These are phyloP conservation scores for Laupala kohalensis DNA, from an alignment of 1,140 invertebrate species.

Conservation along the genomic window DNA sequence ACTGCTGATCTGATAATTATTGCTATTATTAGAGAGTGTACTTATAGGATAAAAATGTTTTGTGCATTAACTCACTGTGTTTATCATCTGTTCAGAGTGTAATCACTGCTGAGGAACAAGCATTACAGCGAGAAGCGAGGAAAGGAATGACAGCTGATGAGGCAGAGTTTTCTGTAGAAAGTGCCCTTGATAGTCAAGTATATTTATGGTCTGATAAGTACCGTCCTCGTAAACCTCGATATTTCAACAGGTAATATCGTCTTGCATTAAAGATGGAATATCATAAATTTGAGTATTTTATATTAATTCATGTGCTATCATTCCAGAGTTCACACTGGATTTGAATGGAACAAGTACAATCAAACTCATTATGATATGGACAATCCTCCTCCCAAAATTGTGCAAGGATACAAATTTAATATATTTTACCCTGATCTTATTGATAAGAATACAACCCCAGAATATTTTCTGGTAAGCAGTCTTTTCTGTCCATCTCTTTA, in stretches of 20 bases:
- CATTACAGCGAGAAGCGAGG: constrained; percentile 57
- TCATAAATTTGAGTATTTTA: not conserved
- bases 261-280: constrained; percentile 21
- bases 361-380: constrained; percentile 99
- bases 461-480: constrained; percentile 70
- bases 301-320: not conserved
- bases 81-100: constrained; percentile 19
- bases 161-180: constrained; percentile 85
- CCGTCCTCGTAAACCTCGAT: constrained; percentile 88
- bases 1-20: no score
- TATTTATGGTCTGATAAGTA: constrained; percentile 98
- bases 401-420: constrained; percentile 99
- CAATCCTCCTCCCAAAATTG: constrained; percentile 99
- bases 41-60: no score
- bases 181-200: constrained; percentile 67
- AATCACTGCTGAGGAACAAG: constrained; percentile 34
- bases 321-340: constrained; percentile 70
- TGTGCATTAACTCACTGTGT: no score
- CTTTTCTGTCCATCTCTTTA: not conserved
- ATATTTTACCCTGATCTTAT: constrained; percentile 99
- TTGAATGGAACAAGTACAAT: constrained; percentile 99
- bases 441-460: constrained; percentile 84
- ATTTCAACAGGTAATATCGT: constrained; percentile 74
- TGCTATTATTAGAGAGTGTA: no score
- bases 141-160: constrained; percentile 85